These are phyloP conservation scores for Trichomalopsis sarcophagae DNA, from an alignment of 1,140 invertebrate genomes.

Conservation along the genomic window DNA sequence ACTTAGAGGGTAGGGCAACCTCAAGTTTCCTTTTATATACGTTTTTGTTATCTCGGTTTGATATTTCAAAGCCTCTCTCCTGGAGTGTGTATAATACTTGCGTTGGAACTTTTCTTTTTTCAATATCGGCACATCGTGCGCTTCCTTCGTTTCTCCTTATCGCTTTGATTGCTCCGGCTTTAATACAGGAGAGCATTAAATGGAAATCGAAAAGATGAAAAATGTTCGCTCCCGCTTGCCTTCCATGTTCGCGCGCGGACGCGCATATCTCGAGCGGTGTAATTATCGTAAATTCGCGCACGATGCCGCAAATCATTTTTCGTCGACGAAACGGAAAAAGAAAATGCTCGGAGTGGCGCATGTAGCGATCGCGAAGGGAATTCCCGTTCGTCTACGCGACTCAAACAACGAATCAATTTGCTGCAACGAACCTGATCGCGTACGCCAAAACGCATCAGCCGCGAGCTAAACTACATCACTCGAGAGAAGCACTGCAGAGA, in stretches of 20 bases:
- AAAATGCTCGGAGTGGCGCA: not conserved
- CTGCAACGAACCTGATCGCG: too few species aligned
- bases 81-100: not conserved
- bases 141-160: constrained; percentile 29
- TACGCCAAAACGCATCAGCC: too few species aligned
- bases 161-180: constrained; percentile 9
- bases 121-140: constrained; percentile 33
- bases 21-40: constrained; percentile 60
- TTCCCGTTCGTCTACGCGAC: not conserved
- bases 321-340: not conserved
- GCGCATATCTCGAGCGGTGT: not conserved
- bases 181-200: constrained; percentile 22
- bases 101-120: constrained; percentile 21
- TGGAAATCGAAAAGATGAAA: not conserved
- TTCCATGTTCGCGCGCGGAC: not conserved
- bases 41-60: constrained; percentile 64
- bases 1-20: constrained; percentile 61
- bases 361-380: too few species aligned
- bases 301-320: not conserved
- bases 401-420: not conserved
- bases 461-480: not conserved
- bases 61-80: constrained; percentile 52
- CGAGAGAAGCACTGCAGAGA: not conserved
- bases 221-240: not conserved
- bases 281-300: not conserved